Conservation (phyloP, 2,888 invertebrate genomes). For the Microchrysa polita region DNA sequence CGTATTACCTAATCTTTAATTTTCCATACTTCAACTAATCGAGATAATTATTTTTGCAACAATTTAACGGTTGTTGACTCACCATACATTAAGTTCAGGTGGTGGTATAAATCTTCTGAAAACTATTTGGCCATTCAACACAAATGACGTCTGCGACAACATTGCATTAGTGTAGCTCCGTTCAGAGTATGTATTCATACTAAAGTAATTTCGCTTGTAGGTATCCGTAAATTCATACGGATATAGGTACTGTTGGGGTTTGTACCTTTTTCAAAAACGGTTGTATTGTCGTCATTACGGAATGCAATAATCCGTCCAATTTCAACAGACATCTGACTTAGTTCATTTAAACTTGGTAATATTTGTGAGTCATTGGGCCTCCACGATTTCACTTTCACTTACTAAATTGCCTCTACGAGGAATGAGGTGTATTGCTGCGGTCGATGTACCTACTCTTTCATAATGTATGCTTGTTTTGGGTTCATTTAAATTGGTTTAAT, state of each 20-base stretch:
- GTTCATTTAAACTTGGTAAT: conserved; percentile 2
- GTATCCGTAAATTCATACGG: too few species aligned
- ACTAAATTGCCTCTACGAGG: conserved; percentile 32
- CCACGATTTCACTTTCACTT: conserved; percentile 49
- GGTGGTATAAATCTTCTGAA: not conserved
- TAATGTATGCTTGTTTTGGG: too few species aligned
- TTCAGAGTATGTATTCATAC: conserved; percentile 45
- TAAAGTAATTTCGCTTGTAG: not conserved
- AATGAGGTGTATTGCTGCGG: too few species aligned
- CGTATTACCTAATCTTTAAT: too few species aligned
- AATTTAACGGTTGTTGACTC: conserved; percentile 40
- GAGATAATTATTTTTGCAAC: too few species aligned
- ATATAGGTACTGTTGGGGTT: not conserved
- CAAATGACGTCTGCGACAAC: conserved; percentile 5
- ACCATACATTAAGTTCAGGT: too few species aligned
- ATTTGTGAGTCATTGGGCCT: conserved; percentile 44
- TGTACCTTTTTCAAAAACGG: not conserved
- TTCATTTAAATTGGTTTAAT: too few species aligned
- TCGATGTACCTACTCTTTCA: too few species aligned
- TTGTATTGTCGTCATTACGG: not conserved
- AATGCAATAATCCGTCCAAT: conserved; percentile 16
- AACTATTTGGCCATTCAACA: conserved; percentile 20
- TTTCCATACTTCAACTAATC: too few species aligned
- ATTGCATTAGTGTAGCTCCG: too few species aligned
- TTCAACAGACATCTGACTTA: not conserved